These are phyloP conservation scores for Nesogale talazaci DNA, from an alignment of 2,113 vertebrate genomes.

Conservation along the genomic window DNA sequence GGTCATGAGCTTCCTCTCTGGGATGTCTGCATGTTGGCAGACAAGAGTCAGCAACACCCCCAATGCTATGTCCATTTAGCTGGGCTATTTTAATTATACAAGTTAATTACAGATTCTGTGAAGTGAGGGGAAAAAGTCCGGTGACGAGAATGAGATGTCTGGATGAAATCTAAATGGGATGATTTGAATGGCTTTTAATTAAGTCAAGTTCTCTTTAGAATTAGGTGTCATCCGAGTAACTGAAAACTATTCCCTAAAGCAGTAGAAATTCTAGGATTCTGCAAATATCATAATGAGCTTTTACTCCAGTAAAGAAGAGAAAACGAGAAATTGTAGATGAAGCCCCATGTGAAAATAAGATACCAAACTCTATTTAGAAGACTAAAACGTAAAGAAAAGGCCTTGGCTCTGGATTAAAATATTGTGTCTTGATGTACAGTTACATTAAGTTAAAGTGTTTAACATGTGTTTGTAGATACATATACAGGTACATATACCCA, in stretches of 20 bases:
- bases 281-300: conserved; percentile 24
- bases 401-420: conserved; percentile 2
- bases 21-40: neutral
- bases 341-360: conserved; percentile 5
- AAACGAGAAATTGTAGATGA: conserved; percentile 11
- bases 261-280: conserved; percentile 19
- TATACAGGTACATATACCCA: too few species aligned
- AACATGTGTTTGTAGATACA: neutral
- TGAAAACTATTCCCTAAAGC: neutral
- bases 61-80: conserved; percentile 18
- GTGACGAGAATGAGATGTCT: neutral
- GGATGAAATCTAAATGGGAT: conserved; percentile 16
- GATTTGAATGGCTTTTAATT: conserved; percentile 45
- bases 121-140: neutral
- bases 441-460: conserved; percentile 56
- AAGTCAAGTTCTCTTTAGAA: neutral
- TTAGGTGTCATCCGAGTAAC: neutral
- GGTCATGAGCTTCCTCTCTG: neutral
- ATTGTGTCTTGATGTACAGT: neutral
- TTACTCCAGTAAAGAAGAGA: conserved; percentile 23
- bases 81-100: conserved; percentile 13
- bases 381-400: neutral
- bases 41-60: neutral
- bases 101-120: neutral
- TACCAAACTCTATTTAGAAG: conserved; percentile 32